Conservation (phyloP, 2,888 invertebrate genomes). For the Hirtodrosophila histrioides region DNA sequence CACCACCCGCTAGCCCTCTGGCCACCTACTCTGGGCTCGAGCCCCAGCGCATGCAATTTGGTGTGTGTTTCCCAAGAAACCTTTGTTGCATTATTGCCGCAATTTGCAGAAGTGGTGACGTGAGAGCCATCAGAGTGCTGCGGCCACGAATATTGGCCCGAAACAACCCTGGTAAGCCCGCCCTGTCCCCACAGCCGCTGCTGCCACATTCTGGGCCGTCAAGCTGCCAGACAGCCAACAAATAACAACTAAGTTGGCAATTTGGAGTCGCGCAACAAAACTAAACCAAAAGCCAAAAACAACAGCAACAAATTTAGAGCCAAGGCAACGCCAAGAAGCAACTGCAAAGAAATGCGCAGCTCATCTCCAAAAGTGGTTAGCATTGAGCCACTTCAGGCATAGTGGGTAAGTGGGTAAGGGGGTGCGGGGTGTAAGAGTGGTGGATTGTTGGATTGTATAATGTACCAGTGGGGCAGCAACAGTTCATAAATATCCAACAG, state of each 20-base stretch:
- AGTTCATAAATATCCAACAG: slow-evolving; percentile 46
- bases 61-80: slow-evolving; percentile 77
- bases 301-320: slow-evolving; percentile 31
- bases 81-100: slow-evolving; percentile 77
- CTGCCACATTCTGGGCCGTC: slow-evolving; percentile 36
- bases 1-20: not conserved
- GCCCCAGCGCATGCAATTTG: slow-evolving; percentile 70
- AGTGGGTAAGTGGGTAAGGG: not conserved
- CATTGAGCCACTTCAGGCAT: slow-evolving; percentile 46
- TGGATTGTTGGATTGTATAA: slow-evolving; percentile 1
- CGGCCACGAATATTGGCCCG: slow-evolving; percentile 70
- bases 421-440: not conserved
- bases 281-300: slow-evolving; percentile 40
- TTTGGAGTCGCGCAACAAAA: slow-evolving; percentile 63
- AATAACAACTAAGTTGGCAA: slow-evolving; percentile 78
- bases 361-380: slow-evolving; percentile 67
- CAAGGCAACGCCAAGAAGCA: slow-evolving; percentile 23
- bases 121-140: slow-evolving; percentile 75
- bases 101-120: slow-evolving; percentile 77
- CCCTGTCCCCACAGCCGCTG: not conserved
- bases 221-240: slow-evolving; percentile 69
- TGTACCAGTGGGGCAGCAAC: slow-evolving; percentile 5
- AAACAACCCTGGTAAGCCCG: slow-evolving; percentile 11
- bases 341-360: slow-evolving; percentile 53
- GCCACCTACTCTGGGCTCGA: not conserved